phyloP scores from a whole-genome alignment of 2,113 vertebrate genomes.

The Eclectus roratus region DNA sequence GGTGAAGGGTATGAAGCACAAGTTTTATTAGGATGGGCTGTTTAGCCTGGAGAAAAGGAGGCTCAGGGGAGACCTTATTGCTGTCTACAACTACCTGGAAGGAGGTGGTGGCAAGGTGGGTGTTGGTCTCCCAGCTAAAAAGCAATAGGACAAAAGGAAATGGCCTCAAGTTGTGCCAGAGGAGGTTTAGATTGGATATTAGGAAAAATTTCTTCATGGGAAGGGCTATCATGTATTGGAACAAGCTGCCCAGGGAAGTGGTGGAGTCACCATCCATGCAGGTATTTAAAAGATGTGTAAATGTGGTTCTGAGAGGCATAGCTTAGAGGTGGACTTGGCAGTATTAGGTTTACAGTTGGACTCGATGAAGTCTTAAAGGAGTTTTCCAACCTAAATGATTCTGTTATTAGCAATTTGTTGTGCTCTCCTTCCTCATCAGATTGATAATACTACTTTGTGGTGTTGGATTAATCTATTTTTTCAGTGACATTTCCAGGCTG shows the following conservation, averaged over 20 bases:
- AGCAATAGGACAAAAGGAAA: neutral
- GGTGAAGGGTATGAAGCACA: neutral
- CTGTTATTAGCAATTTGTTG: neutral
- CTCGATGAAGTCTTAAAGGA: neutral
- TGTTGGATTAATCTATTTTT: conserved; percentile 1
- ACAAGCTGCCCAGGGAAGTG: neutral
- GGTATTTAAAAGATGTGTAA: neutral
- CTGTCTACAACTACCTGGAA: neutral
- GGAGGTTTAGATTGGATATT: neutral
- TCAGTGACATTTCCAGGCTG: conserved; percentile 19
- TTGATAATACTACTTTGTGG: neutral
- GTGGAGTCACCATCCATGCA: neutral
- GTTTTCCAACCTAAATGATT: neutral
- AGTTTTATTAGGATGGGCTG: neutral
- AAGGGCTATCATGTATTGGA: neutral
- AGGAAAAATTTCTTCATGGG: neutral
- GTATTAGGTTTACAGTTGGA: neutral
- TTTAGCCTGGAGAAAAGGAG: neutral
- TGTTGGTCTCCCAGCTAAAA: neutral
- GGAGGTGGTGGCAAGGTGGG: neutral
- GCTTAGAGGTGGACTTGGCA: neutral
- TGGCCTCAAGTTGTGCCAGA: neutral
- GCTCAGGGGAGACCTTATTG: neutral
- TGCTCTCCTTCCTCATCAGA: neutral
- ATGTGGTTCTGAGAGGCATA: neutral